These are phyloP conservation scores for Hipposideros larvatus DNA, from an alignment of 2,797 vertebrate species.

Conservation along the genomic window DNA sequence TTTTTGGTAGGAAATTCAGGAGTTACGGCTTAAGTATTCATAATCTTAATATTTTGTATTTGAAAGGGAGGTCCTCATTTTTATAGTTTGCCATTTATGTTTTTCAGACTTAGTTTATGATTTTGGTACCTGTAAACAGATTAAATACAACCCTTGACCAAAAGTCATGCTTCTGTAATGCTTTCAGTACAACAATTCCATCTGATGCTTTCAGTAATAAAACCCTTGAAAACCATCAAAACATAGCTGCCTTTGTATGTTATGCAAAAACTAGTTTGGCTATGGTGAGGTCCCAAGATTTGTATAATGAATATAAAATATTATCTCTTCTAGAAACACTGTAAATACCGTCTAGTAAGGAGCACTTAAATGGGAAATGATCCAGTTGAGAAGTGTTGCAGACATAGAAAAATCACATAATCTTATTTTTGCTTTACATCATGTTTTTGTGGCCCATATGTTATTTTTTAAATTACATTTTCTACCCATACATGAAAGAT, in stretches of 20 bases:
- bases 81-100: not conserved
- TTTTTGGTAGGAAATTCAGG: not conserved
- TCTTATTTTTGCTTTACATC: constrained; percentile 33
- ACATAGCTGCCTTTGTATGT: not conserved
- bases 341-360: not conserved
- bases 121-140: not conserved
- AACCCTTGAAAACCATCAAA: not conserved
- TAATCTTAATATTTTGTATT: not conserved
- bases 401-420: not conserved
- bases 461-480: constrained; percentile 58
- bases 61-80: not conserved
- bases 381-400: not conserved
- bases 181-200: not conserved
- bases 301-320: constrained; percentile 70
- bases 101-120: constrained; percentile 1
- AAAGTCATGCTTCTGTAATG: constrained; percentile 2
- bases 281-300: not conserved
- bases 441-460: not conserved
- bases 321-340: constrained; percentile 59
- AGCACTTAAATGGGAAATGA: not conserved
- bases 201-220: constrained; percentile 51
- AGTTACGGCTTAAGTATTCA: not conserved
- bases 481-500: constrained; percentile 20
- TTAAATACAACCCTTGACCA: constrained; percentile 27
- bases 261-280: not conserved